phyloP scores from a whole-genome alignment of 2,888 invertebrate species.

The Ophion obscuratus region DNA sequence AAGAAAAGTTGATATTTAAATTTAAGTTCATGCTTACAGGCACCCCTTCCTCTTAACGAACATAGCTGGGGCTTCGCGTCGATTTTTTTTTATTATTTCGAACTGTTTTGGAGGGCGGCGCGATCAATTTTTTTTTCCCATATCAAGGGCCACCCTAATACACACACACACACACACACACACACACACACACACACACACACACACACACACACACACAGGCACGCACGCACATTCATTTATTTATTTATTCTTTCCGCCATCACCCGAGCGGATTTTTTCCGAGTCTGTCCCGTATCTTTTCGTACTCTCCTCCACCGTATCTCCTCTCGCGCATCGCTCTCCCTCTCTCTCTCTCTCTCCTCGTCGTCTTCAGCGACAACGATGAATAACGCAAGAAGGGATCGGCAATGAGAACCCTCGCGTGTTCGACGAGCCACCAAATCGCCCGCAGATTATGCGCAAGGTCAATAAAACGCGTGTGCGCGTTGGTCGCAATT shows the following conservation, averaged over 20 bases:
- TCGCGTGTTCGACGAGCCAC: constrained; percentile 55
- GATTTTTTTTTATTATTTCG: no score
- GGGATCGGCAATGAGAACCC: constrained; percentile 6
- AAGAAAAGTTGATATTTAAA: no score
- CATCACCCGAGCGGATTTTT: constrained; percentile 15
- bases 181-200: no score
- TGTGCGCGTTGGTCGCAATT: constrained; percentile 48
- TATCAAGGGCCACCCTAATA: no score
- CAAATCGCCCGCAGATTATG: constrained; percentile 66
- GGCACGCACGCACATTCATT: no score
- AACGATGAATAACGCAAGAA: constrained; percentile 32
- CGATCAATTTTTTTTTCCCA: no score
- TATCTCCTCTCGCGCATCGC: constrained; percentile 18
- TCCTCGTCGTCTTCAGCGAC: constrained; percentile 33
- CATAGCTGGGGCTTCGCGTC: no score
- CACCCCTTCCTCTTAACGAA: no score
- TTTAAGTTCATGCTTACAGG: no score
- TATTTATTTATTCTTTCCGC: constrained; percentile 25
- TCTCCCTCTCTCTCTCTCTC: constrained; percentile 23
- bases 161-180: no score
- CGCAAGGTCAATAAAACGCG: constrained; percentile 70
- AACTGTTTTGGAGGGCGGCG: no score
- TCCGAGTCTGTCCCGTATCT: constrained; percentile 21
- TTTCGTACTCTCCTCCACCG: constrained; percentile 8
- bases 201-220: no score